A percentile compares a stretch with the other conserved stretches of the same genome.
Conservation (phyloP, 2,888 invertebrate species). For the Ichneumoninae sp. region DNA sequence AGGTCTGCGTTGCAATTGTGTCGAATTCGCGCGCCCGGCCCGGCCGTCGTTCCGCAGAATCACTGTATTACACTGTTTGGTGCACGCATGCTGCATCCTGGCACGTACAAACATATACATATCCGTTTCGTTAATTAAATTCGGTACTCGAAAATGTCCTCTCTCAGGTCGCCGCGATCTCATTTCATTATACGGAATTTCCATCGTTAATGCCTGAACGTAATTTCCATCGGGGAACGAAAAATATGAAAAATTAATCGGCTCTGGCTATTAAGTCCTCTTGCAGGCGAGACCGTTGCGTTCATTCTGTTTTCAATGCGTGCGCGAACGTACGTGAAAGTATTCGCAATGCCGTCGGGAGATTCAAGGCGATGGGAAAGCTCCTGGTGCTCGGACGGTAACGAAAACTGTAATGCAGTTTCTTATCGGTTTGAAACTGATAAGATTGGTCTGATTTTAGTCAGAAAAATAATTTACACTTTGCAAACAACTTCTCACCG, state of each 20-base stretch:
- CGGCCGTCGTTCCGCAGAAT: not conserved
- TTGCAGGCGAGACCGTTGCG: not conserved
- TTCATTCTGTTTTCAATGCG: not conserved
- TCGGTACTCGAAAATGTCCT: constrained; percentile 13
- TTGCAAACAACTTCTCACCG: not conserved
- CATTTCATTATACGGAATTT: not conserved
- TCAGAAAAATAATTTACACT: not conserved
- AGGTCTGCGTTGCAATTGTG: constrained; percentile 15
- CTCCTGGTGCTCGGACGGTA: not conserved
- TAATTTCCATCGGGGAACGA: constrained; percentile 12
- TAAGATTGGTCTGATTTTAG: too few relatives aligned
- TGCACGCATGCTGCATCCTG: not conserved
- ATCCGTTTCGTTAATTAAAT: constrained; percentile 44
- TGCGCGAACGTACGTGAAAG: not conserved
- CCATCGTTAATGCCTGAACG: constrained; percentile 12
- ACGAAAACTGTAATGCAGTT: too few relatives aligned
- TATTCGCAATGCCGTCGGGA: not conserved
- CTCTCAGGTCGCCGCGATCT: constrained; percentile 6
- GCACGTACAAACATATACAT: not conserved
- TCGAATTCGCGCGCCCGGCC: not conserved
- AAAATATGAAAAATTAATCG: constrained; percentile 6
- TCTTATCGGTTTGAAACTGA: too few relatives aligned
- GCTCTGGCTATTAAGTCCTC: not conserved
- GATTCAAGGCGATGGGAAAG: not conserved
- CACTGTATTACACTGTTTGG: not conserved